Evolutionary conservation across 2,888 invertebrate species (phyloP).

Genomic region (Andrena dorsata): DNA sequence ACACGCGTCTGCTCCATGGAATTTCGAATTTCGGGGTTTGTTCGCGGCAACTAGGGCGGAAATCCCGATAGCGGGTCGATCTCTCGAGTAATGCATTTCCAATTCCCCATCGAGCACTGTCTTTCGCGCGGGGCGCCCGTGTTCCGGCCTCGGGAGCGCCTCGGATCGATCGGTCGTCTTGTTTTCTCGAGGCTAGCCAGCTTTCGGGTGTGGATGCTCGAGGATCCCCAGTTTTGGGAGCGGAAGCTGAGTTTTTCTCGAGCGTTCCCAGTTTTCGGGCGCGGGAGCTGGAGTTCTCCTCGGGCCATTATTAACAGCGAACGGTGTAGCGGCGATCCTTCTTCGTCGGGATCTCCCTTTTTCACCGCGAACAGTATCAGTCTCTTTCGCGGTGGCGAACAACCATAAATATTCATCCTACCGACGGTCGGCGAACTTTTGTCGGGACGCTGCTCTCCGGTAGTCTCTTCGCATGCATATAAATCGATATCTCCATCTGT

Average conservation of each 20-base stretch:
- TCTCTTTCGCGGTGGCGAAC: not conserved
- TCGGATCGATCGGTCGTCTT: constrained; percentile 31
- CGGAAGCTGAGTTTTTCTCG: too few species aligned
- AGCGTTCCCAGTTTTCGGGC: too few species aligned
- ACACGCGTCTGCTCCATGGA: constrained; percentile 6
- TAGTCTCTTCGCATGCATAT: constrained; percentile 9
- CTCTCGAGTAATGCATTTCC: constrained; percentile 42
- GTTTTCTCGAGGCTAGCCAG: not conserved
- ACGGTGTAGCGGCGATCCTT: constrained; percentile 1
- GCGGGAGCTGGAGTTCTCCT: not conserved
- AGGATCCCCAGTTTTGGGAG: too few species aligned
- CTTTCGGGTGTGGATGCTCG: too few species aligned
- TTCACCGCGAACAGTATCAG: not conserved
- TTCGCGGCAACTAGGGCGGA: constrained; percentile 45
- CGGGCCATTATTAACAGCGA: constrained; percentile 1
- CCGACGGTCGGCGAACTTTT: constrained; percentile 5
- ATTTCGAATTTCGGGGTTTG: constrained; percentile 45
- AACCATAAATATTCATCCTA: constrained; percentile 40
- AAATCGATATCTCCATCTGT: constrained; percentile 33
- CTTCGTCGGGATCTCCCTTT: constrained; percentile 4
- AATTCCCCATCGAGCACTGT: not conserved
- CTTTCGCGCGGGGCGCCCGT: constrained; percentile 1
- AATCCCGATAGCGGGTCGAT: constrained; percentile 40
- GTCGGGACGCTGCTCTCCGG: not conserved
- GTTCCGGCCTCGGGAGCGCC: not conserved